These are phyloP conservation scores for Betta splendens DNA, from an alignment of 2,797 vertebrate genomes.

Conservation along the genomic window DNA sequence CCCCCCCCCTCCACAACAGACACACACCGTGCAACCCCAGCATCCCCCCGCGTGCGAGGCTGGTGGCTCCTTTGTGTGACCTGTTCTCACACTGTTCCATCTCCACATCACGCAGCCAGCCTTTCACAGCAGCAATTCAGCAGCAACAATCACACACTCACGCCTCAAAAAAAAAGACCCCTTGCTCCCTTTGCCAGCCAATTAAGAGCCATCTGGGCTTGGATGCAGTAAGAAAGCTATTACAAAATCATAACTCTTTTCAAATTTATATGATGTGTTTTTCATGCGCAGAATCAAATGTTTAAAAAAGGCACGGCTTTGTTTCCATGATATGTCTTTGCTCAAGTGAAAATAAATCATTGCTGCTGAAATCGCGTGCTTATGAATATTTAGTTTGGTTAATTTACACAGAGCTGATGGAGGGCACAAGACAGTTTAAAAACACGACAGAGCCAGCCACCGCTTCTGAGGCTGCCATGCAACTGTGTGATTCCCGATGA, in stretches of 20 bases:
- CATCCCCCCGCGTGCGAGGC: constrained; percentile 77
- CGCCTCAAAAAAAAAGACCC: constrained; percentile 91
- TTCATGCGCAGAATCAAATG: constrained; percentile 28
- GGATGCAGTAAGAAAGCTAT: constrained; percentile 76
- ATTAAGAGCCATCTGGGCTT: constrained; percentile 95
- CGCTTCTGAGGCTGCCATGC: constrained; percentile 67
- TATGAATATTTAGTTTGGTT: constrained; percentile 35
- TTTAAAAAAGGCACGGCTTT: constrained; percentile 8
- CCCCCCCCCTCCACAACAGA: constrained; percentile 6
- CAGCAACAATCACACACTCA: constrained; percentile 95
- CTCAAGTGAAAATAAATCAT: constrained; percentile 10
- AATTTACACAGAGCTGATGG: constrained; percentile 35
- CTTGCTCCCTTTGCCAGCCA: constrained; percentile 93
- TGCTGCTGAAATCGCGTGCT: constrained; percentile 3
- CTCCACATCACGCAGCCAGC: constrained; percentile 88
- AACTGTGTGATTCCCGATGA: constrained; percentile 77
- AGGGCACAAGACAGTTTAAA: constrained; percentile 62
- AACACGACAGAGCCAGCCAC: constrained; percentile 62
- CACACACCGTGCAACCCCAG: constrained; percentile 38
- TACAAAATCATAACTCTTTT: constrained; percentile 62
- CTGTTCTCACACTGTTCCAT: constrained; percentile 89
- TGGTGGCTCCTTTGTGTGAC: constrained; percentile 91
- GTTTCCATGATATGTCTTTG: constrained; percentile 1
- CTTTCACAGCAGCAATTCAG: constrained; percentile 94
- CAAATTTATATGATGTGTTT: constrained; percentile 40